Conservation (phyloP, 1,140 invertebrate species). For the Nymphalis io region DNA sequence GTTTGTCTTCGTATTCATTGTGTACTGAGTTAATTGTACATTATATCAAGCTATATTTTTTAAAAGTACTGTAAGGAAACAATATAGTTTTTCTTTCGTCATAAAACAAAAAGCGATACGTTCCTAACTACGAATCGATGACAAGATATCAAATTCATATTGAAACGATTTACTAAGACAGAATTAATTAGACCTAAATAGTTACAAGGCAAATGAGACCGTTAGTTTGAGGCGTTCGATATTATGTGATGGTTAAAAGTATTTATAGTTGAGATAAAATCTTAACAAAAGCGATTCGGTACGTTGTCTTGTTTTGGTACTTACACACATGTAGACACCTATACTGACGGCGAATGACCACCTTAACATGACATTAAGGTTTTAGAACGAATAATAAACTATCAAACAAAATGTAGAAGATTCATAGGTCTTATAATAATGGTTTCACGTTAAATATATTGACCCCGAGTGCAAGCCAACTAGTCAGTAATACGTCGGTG, state of each 20-base stretch:
- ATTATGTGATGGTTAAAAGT: conserved; percentile 75
- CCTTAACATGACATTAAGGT: conserved; percentile 35
- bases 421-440: conserved; percentile 48
- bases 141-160: not conserved
- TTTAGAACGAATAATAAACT: not conserved
- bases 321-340: conserved; percentile 67
- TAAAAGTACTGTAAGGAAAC: no score
- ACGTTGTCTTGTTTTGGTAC: conserved; percentile 74
- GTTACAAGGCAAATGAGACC: conserved; percentile 42
- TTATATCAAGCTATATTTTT: no score
- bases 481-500: conserved; percentile 61
- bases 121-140: not conserved
- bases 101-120: not conserved
- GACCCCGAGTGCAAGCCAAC: conserved; percentile 69
- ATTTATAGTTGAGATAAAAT: conserved; percentile 78
- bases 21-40: no score
- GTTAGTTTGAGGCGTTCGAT: conserved; percentile 62
- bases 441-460: conserved; percentile 72
- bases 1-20: not conserved
- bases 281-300: conserved; percentile 77
- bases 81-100: not conserved
- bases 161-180: not conserved
- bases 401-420: conserved; percentile 14
- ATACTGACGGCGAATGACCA: conserved; percentile 55
- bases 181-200: conserved; percentile 40